Conservation (phyloP, 2,113 vertebrate genomes). For the Meles meles region DNA sequence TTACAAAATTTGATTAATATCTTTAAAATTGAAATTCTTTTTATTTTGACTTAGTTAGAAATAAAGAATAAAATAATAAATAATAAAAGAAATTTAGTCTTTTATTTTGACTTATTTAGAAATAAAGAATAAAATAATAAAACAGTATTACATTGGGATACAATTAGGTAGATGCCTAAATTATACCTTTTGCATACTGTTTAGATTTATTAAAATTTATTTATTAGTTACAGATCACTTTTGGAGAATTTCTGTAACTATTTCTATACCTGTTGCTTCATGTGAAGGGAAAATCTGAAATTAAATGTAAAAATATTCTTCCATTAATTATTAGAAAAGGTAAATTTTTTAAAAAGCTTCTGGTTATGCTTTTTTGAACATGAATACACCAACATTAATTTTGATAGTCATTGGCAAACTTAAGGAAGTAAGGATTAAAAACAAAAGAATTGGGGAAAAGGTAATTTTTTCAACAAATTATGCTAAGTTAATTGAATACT, state of each 20-base stretch:
- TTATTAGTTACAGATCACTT: neutral
- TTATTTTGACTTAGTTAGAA: slow-evolving; percentile 6
- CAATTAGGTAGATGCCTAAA: neutral
- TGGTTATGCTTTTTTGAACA: neutral
- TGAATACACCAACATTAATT: neutral
- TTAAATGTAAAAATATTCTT: neutral
- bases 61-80: neutral
- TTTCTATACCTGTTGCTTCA: neutral
- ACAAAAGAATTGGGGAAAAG: neutral
- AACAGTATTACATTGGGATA: neutral
- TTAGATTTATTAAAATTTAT: neutral
- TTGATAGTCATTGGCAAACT: neutral
- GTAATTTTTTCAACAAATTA: neutral
- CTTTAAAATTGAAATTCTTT: neutral
- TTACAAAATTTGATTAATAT: neutral
- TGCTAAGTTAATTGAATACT: neutral
- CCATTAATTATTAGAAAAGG: neutral
- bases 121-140: neutral
- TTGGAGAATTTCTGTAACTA: neutral
- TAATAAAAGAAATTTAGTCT: neutral
- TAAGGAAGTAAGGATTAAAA: neutral
- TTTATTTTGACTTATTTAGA: slow-evolving; percentile 11
- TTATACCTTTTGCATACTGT: neutral
- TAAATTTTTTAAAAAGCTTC: neutral
- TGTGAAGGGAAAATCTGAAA: neutral